Conservation (phyloP, 2,113 vertebrate genomes). For the Scatophagus argus region DNA sequence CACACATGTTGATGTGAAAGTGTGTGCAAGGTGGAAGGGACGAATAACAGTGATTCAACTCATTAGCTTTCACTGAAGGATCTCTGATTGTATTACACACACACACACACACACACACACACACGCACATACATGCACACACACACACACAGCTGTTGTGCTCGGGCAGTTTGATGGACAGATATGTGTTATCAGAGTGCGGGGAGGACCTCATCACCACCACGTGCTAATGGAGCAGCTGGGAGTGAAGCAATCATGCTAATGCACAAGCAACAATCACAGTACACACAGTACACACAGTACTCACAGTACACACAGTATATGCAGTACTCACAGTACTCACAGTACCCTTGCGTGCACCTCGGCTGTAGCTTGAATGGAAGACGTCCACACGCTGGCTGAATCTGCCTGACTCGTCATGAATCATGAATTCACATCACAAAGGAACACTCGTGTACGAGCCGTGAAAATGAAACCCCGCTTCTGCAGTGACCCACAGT, state of each 20-base stretch:
- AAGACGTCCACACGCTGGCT: too few relatives aligned
- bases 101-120: slow-evolving; percentile 18
- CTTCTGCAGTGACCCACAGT: too few relatives aligned
- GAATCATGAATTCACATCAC: too few relatives aligned
- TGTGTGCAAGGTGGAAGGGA: background rate
- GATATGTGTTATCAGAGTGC: slow-evolving; percentile 24
- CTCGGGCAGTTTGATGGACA: slow-evolving; percentile 38
- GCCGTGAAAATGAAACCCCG: too few relatives aligned
- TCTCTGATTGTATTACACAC: slow-evolving; percentile 25
- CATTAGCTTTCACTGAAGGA: slow-evolving; percentile 17
- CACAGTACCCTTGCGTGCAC: too few relatives aligned
- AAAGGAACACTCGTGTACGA: too few relatives aligned
- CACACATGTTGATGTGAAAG: slow-evolving; percentile 18
- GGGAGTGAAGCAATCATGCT: slow-evolving; percentile 9
- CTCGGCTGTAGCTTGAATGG: too few relatives aligned
- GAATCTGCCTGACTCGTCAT: too few relatives aligned
- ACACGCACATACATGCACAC: slow-evolving; percentile 9
- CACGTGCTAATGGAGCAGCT: slow-evolving; percentile 33
- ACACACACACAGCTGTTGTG: slow-evolving; percentile 33
- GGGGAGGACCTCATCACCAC: slow-evolving; percentile 23
- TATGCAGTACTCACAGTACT: background rate
- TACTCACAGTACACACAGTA: background rate
- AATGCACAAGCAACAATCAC: slow-evolving; percentile 19
- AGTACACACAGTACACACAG: background rate
- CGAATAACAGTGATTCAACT: slow-evolving; percentile 7